Percentiles rank a stretch among this genome's conserved stretches.
phyloP scores from a whole-genome alignment of 2,113 vertebrate genomes.

The Tichodroma muraria region DNA sequence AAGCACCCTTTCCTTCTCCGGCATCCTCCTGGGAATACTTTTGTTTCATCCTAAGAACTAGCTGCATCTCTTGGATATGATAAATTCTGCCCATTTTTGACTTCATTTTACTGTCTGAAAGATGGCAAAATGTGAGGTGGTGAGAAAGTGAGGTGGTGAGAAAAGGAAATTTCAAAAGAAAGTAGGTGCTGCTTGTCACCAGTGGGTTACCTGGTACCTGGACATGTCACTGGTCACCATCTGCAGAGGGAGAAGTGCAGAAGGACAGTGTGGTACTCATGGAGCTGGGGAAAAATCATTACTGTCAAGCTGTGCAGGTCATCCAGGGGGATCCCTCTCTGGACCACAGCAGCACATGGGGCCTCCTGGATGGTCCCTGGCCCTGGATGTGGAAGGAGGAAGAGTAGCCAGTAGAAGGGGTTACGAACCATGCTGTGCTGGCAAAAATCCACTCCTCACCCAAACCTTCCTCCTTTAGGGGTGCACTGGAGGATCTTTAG shows the following conservation, averaged over 20 bases:
- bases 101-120: background rate
- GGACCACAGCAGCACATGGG: fast-evolving
- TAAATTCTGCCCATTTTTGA: background rate
- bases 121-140: background rate
- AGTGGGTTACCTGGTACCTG: fast-evolving
- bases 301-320: background rate
- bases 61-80: background rate
- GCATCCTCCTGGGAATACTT: background rate
- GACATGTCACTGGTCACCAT: background rate
- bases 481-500: too few species aligned
- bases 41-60: background rate
- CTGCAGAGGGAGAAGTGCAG: background rate
- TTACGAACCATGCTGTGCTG: background rate
- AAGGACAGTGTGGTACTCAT: background rate
- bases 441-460: background rate
- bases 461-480: background rate
- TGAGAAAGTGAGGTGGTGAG: background rate
- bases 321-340: background rate
- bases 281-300: background rate
- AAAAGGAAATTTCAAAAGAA: background rate
- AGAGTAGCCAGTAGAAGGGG: background rate
- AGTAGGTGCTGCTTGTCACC: background rate
- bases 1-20: background rate
- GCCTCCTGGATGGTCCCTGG: background rate
- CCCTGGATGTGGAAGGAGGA: background rate